Conservation (phyloP, 1,140 invertebrate species). For the Carposina sasakii region DNA sequence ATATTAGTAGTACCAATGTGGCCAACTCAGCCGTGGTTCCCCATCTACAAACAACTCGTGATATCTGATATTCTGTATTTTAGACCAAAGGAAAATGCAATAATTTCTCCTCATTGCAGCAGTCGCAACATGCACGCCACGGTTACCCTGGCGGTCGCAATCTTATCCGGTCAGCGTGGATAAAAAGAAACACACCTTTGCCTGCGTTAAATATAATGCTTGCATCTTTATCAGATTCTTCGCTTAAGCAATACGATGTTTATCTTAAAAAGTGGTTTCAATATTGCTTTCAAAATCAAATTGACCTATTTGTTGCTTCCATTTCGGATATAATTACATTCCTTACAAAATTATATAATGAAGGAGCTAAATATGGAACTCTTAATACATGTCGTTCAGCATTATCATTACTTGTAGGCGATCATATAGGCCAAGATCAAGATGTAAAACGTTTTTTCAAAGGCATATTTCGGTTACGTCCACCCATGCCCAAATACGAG, state of each 20-base stretch:
- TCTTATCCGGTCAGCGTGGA: neutral
- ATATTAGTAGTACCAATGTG: conserved; percentile 33
- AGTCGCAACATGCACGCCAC: neutral
- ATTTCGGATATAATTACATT: conserved; percentile 4
- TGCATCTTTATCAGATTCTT: neutral
- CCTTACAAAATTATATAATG: neutral
- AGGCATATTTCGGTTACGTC: neutral
- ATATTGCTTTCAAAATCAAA: neutral
- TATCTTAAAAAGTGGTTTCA: neutral
- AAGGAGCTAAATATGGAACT: conserved; percentile 1
- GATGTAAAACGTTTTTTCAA: neutral
- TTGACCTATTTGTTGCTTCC: neutral
- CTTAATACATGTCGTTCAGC: conserved; percentile 3
- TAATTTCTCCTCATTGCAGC: neutral
- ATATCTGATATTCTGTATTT: neutral
- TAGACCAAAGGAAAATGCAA: neutral
- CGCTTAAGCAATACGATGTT: neutral
- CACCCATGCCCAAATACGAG: neutral
- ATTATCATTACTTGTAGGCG: neutral
- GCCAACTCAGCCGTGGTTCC: conserved; percentile 16
- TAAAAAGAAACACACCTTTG: neutral
- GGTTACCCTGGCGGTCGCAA: neutral
- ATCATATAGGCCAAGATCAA: neutral
- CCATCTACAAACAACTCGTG: neutral
- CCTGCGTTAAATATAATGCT: neutral